Base-by-base conservation (phyloP, 2,797 vertebrate species). In the Acropternis orthonyx region DNA sequence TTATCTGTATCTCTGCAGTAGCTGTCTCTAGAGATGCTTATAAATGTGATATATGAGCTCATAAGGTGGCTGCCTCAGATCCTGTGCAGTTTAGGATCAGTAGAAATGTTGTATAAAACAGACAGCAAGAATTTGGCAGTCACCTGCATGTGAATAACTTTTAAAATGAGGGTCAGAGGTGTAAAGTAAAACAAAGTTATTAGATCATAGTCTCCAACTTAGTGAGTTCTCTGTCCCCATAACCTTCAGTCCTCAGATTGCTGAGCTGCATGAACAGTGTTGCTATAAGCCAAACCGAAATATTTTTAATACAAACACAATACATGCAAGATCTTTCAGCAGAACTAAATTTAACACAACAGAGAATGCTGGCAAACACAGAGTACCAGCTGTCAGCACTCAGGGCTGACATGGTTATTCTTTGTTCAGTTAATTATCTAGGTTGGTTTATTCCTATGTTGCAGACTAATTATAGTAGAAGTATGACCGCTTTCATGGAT, bases 361-460 rank as follows among this genome's bases (percentile, higher is more conserved):
- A 89, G 72, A 49, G 61, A 49, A 54, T 67, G 75, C 44, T 94
- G 91, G 93, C 79, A 95, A 94, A 93, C 61, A 87, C 52, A 69
- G 79, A 68, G 61, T 49, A 95, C 91, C 79, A 95, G 89, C 88
- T 96, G 94, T 92, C 79, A 77, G 72, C 61, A 61, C 65, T 85
- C 68, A 80, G 49, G 91, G 32, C 59, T 87, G 72, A 88, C 75
- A 77, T 5, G 41, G 44, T 85, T 88, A 52, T 48, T 89, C 61
- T 83, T 84, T 85, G 34, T 91, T 96, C 82, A 54, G 49, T 84
- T 94, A 94, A 95, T 97, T 92, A 88, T 54, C 68, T 84, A 85
- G 85, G 88, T 93, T 83, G 79, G 44, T 85, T 85, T 61, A 46
- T n/a, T 83, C 79, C 10, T 85, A 16, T 68, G 24, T 23, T 55